Conservation (phyloP, 2,797 vertebrate species). For the Mormyrops boulengeri region DNA sequence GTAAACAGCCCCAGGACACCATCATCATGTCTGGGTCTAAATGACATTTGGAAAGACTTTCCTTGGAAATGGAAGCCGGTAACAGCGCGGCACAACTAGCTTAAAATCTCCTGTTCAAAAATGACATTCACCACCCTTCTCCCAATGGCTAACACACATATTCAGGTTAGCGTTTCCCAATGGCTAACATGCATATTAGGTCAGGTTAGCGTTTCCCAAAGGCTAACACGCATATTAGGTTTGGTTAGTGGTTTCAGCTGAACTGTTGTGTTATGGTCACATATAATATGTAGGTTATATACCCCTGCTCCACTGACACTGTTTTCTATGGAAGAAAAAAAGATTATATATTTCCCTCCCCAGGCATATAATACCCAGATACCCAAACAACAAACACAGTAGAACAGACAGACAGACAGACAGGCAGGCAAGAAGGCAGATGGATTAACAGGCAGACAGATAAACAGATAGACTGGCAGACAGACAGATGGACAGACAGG, state of each 20-base stretch:
- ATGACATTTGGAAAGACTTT: neutral
- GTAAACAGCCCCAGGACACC: neutral
- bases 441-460: too few relatives aligned
- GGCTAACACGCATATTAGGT: neutral
- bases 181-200: neutral
- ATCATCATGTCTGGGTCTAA: neutral
- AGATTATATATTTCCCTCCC: neutral
- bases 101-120: neutral
- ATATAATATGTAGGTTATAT: neutral
- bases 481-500: too few relatives aligned
- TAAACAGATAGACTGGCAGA: too few relatives aligned
- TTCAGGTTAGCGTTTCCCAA: neutral
- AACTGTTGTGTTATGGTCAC: neutral
- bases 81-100: neutral
- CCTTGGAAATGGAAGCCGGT: neutral
- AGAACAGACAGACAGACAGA: neutral
- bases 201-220: neutral
- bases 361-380: conserved; percentile 19
- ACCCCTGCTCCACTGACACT: neutral
- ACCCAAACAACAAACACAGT: neutral
- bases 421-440: too few relatives aligned
- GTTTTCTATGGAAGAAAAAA: neutral
- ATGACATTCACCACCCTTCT: neutral
- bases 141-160: neutral
- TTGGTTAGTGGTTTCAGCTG: neutral